Evolutionary conservation across 2,888 invertebrate species (phyloP).

Genomic region (Sylvicola cinctus): DNA sequence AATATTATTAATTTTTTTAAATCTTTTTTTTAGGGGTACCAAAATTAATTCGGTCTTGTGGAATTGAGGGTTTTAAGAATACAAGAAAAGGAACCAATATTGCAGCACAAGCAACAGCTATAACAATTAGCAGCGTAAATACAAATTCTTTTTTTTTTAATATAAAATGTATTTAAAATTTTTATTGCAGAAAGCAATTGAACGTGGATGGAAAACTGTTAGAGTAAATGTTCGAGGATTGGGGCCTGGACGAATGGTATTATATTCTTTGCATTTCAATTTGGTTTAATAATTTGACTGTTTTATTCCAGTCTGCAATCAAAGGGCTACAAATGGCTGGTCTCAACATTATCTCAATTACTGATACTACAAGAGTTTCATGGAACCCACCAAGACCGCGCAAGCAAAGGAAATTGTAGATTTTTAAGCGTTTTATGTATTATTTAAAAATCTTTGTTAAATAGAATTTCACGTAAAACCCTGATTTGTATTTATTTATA

Average conservation of each 20-base stretch:
- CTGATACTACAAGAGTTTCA: slow-evolving; percentile 74
- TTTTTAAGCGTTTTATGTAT: not conserved
- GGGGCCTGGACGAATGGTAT: slow-evolving; percentile 80
- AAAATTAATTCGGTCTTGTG: slow-evolving; percentile 51
- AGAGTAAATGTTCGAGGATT: slow-evolving; percentile 62
- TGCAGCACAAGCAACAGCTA: slow-evolving; percentile 87
- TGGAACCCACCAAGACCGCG: slow-evolving; percentile 65
- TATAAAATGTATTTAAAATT: slow-evolving; percentile 1
- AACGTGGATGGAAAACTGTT: slow-evolving; percentile 51
- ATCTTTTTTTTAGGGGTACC: slow-evolving; percentile 24
- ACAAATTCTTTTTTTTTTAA: slow-evolving; percentile 6
- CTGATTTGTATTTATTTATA: no score
- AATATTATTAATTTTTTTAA: not conserved
- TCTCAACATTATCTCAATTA: slow-evolving; percentile 71
- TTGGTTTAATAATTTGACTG: slow-evolving; percentile 2
- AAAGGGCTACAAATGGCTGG: slow-evolving; percentile 90
- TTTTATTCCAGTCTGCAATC: slow-evolving; percentile 54
- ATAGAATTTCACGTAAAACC: no score
- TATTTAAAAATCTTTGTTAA: no score
- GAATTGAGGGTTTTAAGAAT: slow-evolving; percentile 87
- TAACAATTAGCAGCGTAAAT: slow-evolving; percentile 53
- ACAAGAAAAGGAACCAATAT: slow-evolving; percentile 90
- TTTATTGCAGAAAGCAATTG: slow-evolving; percentile 39
- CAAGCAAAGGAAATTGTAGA: slow-evolving; percentile 65
- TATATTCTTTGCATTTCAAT: no score